These are phyloP conservation scores for Drosophila kurseongensis DNA, from an alignment of 1,140 invertebrate species.

Conservation along the genomic window DNA sequence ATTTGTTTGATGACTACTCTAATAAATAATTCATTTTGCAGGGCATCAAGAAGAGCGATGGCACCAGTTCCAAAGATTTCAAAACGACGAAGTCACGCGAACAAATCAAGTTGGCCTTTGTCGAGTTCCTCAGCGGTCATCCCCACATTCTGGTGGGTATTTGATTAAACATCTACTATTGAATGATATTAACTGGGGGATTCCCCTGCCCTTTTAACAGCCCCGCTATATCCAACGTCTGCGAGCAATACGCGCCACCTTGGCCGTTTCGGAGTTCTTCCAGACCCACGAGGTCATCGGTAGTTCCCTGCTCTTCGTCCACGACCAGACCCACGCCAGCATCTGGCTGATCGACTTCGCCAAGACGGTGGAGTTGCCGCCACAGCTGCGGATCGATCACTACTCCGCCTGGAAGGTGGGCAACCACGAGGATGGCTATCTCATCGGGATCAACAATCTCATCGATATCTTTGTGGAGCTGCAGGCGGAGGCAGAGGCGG, in stretches of 20 bases:
- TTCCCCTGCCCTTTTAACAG: constrained; percentile 85
- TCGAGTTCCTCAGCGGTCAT: constrained; percentile 92
- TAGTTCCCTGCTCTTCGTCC: constrained; percentile 97
- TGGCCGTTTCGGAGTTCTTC: constrained; percentile 95
- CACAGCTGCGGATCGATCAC: constrained; percentile 91
- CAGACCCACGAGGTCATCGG: constrained; percentile 97
- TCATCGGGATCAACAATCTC: constrained; percentile 97
- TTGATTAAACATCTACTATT: background rate
- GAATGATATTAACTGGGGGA: background rate
- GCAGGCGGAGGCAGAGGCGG: constrained; percentile 39
- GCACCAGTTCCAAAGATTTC: constrained; percentile 96
- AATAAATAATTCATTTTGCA: constrained; percentile 19
- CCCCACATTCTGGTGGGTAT: constrained; percentile 90
- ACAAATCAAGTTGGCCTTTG: constrained; percentile 92
- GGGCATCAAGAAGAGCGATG: constrained; percentile 95
- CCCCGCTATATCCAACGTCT: constrained; percentile 93
- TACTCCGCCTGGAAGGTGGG: constrained; percentile 95
- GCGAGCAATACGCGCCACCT: constrained; percentile 91
- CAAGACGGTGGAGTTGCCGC: constrained; percentile 94
- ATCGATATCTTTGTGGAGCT: constrained; percentile 91
- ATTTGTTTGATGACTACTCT: no score
- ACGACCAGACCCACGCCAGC: constrained; percentile 93
- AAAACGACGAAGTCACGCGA: constrained; percentile 96
- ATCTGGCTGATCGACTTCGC: constrained; percentile 99
- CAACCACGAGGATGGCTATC: constrained; percentile 99